phyloP scores from a whole-genome alignment of 1,140 invertebrate genomes.

The Macrocentrus cingulum region DNA sequence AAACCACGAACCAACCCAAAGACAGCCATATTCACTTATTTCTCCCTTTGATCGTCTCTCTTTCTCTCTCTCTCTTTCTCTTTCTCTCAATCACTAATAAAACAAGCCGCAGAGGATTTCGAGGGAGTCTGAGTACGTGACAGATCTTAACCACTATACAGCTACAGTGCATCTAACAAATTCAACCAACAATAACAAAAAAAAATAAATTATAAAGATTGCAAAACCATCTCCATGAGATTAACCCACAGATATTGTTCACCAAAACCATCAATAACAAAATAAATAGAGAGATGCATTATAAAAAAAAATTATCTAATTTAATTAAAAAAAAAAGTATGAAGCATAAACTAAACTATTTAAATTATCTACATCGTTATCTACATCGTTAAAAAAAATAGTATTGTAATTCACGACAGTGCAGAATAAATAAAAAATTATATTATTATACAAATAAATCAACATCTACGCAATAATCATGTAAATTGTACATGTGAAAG shows the following conservation, averaged over 20 bases:
- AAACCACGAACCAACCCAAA: slow-evolving; percentile 57
- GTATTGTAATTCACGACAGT: too few relatives aligned
- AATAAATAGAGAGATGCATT: neutral
- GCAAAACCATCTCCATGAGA: slow-evolving; percentile 39
- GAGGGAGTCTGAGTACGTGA: slow-evolving; percentile 57
- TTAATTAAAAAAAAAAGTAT: slow-evolving; percentile 4
- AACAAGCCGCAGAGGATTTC: slow-evolving; percentile 53
- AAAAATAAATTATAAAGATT: slow-evolving; percentile 53
- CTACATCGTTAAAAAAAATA: too few relatives aligned
- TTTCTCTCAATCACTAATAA: slow-evolving; percentile 58
- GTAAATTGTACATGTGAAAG: too few relatives aligned
- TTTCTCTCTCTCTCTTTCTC: slow-evolving; percentile 53
- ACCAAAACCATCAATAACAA: slow-evolving; percentile 17
- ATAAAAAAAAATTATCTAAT: neutral
- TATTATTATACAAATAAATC: too few relatives aligned
- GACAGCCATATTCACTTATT: slow-evolving; percentile 56
- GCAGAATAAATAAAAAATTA: too few relatives aligned
- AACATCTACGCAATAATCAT: too few relatives aligned
- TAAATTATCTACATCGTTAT: too few relatives aligned
- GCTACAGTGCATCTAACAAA: slow-evolving; percentile 62
- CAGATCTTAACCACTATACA: slow-evolving; percentile 60
- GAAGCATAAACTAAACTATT: slow-evolving; percentile 3
- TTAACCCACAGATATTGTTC: slow-evolving; percentile 13
- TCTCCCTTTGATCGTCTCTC: slow-evolving; percentile 46
- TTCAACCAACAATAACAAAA: slow-evolving; percentile 59